Evolutionary conservation across 2,797 vertebrate genomes (phyloP).

Genomic region (Epinephelus malabaricus): DNA sequence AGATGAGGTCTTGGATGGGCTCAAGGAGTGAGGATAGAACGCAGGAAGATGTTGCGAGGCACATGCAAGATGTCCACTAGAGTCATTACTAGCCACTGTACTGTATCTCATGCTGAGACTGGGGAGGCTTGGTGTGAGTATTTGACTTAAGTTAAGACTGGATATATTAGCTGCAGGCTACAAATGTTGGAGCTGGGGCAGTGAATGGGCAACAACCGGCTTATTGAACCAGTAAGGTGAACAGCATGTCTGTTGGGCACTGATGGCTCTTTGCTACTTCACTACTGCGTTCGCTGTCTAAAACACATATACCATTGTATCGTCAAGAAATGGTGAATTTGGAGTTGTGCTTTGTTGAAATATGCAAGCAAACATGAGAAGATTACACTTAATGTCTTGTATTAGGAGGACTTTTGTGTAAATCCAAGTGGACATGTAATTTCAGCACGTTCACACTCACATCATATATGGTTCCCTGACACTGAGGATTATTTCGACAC

Average conservation of each 20-base stretch:
- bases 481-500: conserved; percentile 61
- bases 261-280: conserved; percentile 21
- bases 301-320: neutral
- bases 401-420: conserved; percentile 3
- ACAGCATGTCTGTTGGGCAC: conserved; percentile 15
- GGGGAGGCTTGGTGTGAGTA: conserved; percentile 14
- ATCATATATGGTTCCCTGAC: conserved; percentile 39
- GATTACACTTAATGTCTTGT: conserved; percentile 1
- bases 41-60: conserved; percentile 16
- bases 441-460: conserved; percentile 9
- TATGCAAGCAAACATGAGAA: conserved; percentile 5
- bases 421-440: conserved; percentile 30
- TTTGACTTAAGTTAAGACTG: conserved; percentile 41
- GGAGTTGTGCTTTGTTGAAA: conserved; percentile 9
- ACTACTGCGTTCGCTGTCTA: neutral
- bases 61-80: neutral
- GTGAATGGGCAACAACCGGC: conserved; percentile 32
- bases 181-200: conserved; percentile 25
- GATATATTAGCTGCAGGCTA: conserved; percentile 42
- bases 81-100: conserved; percentile 5
- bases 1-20: conserved; percentile 20
- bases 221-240: conserved; percentile 38
- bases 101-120: conserved; percentile 8
- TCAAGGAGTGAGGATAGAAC: conserved; percentile 25
- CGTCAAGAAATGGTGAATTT: neutral